Percentiles rank a stretch among this genome's conserved stretches.
phyloP scores from a whole-genome alignment of 2,888 invertebrate genomes.

The Hanleya hanleyi region DNA sequence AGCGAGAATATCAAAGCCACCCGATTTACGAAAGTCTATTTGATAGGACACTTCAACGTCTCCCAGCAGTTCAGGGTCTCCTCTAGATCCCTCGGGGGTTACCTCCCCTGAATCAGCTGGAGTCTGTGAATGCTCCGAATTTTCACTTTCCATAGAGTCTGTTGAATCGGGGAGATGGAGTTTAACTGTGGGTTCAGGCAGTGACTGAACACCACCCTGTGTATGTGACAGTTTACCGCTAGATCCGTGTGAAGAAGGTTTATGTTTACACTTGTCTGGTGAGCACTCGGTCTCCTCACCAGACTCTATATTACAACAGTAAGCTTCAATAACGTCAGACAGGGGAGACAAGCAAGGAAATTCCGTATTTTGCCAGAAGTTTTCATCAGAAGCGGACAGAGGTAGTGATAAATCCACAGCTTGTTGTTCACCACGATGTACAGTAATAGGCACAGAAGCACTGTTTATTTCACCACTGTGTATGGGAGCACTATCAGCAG shows the following conservation, averaged over 20 bases:
- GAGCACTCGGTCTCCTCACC: background rate
- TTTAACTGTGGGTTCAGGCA: background rate
- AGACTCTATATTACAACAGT: slow-evolving; percentile 3
- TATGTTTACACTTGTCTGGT: background rate
- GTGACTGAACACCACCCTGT: background rate
- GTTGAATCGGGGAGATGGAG: background rate
- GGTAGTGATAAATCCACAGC: background rate
- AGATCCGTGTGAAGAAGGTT: background rate
- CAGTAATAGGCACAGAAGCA: background rate
- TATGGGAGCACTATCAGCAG: background rate
- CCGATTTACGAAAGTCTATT: slow-evolving; percentile 7
- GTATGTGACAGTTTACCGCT: too few relatives aligned
- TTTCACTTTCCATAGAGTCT: background rate
- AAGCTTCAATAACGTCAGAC: slow-evolving; percentile 6
- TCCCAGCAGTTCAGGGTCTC: background rate
- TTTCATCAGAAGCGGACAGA: slow-evolving; percentile 4
- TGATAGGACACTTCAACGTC: background rate
- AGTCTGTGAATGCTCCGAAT: background rate
- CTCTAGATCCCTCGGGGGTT: background rate
- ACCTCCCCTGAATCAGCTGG: background rate
- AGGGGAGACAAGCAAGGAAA: slow-evolving; percentile 2
- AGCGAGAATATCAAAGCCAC: background rate
- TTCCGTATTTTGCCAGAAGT: slow-evolving; percentile 4
- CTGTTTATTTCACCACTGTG: background rate
- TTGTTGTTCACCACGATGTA: background rate